Base-by-base conservation (phyloP, 92 coral and sea anemone genomes). In the Metridium senile region DNA sequence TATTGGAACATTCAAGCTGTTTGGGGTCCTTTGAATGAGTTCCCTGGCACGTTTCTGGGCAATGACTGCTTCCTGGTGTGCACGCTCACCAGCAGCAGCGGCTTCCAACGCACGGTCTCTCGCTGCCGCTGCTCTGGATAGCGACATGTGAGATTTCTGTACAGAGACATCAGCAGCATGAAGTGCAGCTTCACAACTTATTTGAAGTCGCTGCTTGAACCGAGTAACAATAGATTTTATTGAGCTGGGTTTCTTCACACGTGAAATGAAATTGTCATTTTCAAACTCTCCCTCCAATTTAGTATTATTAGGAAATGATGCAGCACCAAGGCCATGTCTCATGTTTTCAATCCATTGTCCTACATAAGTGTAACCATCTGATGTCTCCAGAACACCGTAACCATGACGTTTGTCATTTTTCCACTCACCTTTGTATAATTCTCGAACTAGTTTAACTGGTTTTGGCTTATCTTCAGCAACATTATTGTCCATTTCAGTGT, bases 361-460 rank as follows among this genome's bases (percentile, higher is more conserved):
- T 35, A 80, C 56, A 54, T 91, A 91, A 31, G 81, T 85, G 71
- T 77, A 91, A 26, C 81, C 89, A 66, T 91, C 93, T 21, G 87
- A 79, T 32, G 86, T 76, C 23, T 92, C 93, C 46, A 89, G 67
- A 32, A 89, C 46, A n/a, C 97, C 97, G 30, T 85, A 89, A 0
- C 97, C 97, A 76, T 92, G 97, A 1, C 97, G 85, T 58, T 92
- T 92, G 70, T 92, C 97, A 9, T 81, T 90, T 66, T 85, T 92
- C 97, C 97, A 92, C 11, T 92, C 97, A 1, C 97, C 97, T 73
- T 79, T 89, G 29, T 89, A 92, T 8, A 87, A 62, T 76, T 92
- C 97, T 33, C 85, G 77, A 39, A 92, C 81, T 29, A 61, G 71
- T 75, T 86, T 86, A 1, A 86, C 76, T 0, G 86, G 80, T 31